Evolutionary conservation across 2,113 vertebrate species (phyloP).

Genomic region (Osmerus mordax): DNA sequence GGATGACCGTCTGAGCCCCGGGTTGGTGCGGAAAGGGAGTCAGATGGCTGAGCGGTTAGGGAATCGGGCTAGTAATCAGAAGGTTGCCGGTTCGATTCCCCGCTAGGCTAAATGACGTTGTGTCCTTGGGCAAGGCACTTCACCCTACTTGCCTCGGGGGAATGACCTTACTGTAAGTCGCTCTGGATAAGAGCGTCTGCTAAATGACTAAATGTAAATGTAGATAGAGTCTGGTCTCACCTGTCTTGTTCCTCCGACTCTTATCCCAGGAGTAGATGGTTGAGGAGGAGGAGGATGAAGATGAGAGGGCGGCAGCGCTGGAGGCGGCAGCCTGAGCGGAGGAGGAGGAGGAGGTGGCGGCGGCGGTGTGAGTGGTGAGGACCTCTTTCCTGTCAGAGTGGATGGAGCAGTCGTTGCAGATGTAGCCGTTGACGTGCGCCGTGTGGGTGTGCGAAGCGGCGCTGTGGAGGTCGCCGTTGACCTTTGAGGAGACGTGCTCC

Average conservation of each 20-base stretch:
- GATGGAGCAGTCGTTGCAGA: constrained; percentile 82
- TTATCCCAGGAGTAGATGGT: constrained; percentile 79
- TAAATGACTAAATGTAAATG: too few relatives aligned
- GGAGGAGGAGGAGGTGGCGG: constrained; percentile 37
- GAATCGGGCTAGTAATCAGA: too few relatives aligned
- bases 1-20: neutral
- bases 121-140: too few relatives aligned
- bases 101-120: too few relatives aligned
- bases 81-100: too few relatives aligned
- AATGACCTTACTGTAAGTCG: too few relatives aligned
- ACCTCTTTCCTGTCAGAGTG: constrained; percentile 72
- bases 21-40: neutral
- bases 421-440: constrained; percentile 79
- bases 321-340: constrained; percentile 18
- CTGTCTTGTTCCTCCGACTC: constrained; percentile 70
- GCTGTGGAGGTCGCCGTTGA: constrained; percentile 72
- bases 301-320: constrained; percentile 17
- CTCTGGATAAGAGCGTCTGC: too few relatives aligned
- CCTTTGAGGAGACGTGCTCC: constrained; percentile 50
- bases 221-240: constrained; percentile 51
- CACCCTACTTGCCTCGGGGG: too few relatives aligned
- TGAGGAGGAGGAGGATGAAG: constrained; percentile 56
- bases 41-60: too few relatives aligned
- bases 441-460: constrained; percentile 57
- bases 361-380: constrained; percentile 54